These are phyloP conservation scores for Doris montereyensis DNA, from an alignment of 2,888 invertebrate species.

Conservation along the genomic window DNA sequence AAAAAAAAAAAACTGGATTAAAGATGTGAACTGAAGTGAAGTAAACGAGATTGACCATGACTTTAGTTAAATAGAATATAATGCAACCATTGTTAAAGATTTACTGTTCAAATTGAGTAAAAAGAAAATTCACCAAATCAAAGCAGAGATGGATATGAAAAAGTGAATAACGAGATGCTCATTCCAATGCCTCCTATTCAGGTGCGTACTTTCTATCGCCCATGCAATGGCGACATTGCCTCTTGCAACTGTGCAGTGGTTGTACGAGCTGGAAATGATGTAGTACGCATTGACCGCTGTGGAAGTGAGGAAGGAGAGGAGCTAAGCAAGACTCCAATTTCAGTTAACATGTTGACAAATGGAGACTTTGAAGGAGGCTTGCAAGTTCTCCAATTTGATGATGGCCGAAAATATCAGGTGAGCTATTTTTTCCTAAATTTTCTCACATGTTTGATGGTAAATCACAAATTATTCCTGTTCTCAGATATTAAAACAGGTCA, in stretches of 20 bases:
- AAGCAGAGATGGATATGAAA: too few relatives aligned
- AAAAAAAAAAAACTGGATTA: too few relatives aligned
- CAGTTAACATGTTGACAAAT: slow-evolving; percentile 40
- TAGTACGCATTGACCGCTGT: slow-evolving; percentile 51
- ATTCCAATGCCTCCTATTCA: too few relatives aligned
- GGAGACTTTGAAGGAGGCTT: slow-evolving; percentile 42
- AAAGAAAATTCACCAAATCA: too few relatives aligned
- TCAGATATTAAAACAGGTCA: too few relatives aligned
- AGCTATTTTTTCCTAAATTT: neutral
- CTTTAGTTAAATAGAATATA: too few relatives aligned
- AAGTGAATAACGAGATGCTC: too few relatives aligned
- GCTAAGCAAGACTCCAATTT: slow-evolving; percentile 12
- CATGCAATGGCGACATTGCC: slow-evolving; percentile 41
- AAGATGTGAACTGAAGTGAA: too few relatives aligned
- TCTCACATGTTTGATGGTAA: neutral
- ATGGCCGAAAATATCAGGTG: slow-evolving; percentile 49
- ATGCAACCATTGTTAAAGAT: too few relatives aligned
- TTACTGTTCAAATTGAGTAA: too few relatives aligned
- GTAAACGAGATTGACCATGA: too few relatives aligned
- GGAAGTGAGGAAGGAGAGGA: slow-evolving; percentile 30
- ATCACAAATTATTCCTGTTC: too few relatives aligned
- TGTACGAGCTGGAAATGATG: slow-evolving; percentile 47
- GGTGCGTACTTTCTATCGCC: slow-evolving; percentile 48
- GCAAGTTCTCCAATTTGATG: slow-evolving; percentile 46
- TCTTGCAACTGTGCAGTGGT: slow-evolving; percentile 54